A percentile compares a stretch with the other conserved stretches of the same genome.
Evolutionary conservation across 2,113 vertebrate species (phyloP).

Genomic region (Erythrocercus mccallii): DNA sequence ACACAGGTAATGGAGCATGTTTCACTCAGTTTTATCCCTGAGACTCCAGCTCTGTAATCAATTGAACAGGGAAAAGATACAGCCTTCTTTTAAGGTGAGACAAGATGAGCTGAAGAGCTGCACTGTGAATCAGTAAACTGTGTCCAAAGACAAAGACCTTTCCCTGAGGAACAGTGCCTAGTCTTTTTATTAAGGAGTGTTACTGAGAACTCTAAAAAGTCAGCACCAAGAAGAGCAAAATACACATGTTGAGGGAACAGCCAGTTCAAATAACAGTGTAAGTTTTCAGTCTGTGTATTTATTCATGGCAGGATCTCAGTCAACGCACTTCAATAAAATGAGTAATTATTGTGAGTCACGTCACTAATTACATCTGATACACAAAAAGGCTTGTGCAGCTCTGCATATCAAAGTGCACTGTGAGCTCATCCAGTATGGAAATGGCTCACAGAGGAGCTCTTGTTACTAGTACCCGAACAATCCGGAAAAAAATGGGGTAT

Average conservation of each 20-base stretch:
- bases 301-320: slow-evolving; percentile 36
- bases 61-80: background rate
- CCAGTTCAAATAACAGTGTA: background rate
- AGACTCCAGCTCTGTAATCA: background rate
- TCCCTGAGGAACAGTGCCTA: background rate
- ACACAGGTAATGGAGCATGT: background rate
- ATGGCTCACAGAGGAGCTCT: slow-evolving; percentile 25
- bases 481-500: background rate
- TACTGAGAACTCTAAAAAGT: background rate
- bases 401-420: slow-evolving; percentile 8
- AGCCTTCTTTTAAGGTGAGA: background rate
- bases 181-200: background rate
- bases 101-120: background rate
- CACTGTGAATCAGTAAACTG: background rate
- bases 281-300: background rate
- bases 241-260: background rate
- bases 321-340: slow-evolving; percentile 46
- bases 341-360: slow-evolving; percentile 27
- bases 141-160: background rate
- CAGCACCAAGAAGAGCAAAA: background rate
- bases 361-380: slow-evolving; percentile 32
- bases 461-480: background rate
- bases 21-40: background rate
- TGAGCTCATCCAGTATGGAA: slow-evolving; percentile 20
- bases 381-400: slow-evolving; percentile 35